Evolutionary conservation across 2,113 vertebrate genomes (phyloP).

Genomic region (Pantherophis guttatus): DNA sequence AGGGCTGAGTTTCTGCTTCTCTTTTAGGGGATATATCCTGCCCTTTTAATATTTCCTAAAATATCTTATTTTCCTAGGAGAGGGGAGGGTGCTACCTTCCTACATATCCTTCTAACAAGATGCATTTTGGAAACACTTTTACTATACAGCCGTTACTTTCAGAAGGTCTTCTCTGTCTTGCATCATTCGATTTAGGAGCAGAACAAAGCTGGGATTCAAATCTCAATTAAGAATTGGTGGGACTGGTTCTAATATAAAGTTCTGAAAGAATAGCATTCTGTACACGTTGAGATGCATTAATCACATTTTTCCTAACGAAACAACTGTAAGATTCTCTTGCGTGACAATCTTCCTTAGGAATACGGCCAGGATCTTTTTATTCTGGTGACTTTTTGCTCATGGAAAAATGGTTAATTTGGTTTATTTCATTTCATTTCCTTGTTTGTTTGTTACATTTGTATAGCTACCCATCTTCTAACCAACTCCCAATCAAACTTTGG

Average conservation of each 20-base stretch:
- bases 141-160: not conserved
- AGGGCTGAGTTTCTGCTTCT: no score
- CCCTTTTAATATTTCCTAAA: no score
- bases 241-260: not conserved
- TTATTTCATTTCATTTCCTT: no score
- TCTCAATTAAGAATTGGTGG: not conserved
- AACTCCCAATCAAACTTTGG: not conserved
- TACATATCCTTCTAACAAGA: not conserved
- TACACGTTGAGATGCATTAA: not conserved
- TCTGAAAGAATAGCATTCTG: not conserved
- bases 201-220: not conserved
- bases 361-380: not conserved
- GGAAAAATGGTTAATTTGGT: not conserved
- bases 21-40: no score
- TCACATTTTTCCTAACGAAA: not conserved
- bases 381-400: not conserved
- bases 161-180: not conserved
- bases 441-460: no score
- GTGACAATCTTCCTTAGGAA: not conserved
- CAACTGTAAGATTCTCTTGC: not conserved
- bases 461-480: no score
- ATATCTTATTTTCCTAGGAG: no score
- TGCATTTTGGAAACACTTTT: not conserved
- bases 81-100: no score
- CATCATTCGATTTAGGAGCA: not conserved